A percentile compares a stretch with the other conserved stretches of the same genome.
These are phyloP conservation scores for Pelobates cultripes DNA, from an alignment of 2,797 vertebrate genomes.

Conservation along the genomic window DNA sequence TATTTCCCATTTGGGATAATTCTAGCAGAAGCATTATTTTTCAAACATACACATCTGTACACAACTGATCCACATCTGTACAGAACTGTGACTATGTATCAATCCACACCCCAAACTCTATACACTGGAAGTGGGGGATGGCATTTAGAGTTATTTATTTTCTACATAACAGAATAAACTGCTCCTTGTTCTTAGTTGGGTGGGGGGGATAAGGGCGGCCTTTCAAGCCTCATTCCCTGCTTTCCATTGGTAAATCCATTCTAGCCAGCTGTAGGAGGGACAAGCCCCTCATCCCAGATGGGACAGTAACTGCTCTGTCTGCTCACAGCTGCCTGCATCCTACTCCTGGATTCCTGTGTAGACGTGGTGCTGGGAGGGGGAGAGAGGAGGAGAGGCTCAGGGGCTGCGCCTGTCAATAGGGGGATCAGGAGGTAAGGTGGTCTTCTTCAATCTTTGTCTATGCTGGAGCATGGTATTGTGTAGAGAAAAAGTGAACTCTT, in stretches of 20 bases:
- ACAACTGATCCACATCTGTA: too few relatives aligned
- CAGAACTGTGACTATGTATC: neutral
- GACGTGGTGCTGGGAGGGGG: conserved; percentile 19
- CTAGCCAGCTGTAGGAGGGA: conserved; percentile 50
- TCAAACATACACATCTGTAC: too few relatives aligned
- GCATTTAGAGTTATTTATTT: conserved; percentile 10
- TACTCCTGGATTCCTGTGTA: conserved; percentile 31
- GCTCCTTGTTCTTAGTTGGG: conserved; percentile 44
- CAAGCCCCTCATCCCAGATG: conserved; percentile 45
- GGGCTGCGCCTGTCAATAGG: neutral
- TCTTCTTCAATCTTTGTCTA: neutral
- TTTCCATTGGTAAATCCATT: conserved; percentile 34
- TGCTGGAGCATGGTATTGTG: neutral
- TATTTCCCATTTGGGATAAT: too few relatives aligned
- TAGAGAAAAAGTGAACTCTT: too few relatives aligned
- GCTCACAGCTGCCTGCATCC: conserved; percentile 48
- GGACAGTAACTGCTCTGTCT: conserved; percentile 53
- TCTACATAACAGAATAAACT: conserved; percentile 34
- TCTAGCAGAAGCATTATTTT: too few relatives aligned
- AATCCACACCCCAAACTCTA: neutral
- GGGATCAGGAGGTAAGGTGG: conserved; percentile 23
- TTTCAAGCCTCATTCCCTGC: conserved; percentile 13
- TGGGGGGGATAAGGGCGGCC: conserved; percentile 20
- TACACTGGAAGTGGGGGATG: neutral
- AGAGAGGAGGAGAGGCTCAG: neutral